Evolutionary conservation across 2,113 vertebrate genomes (phyloP), one percentile per base, ranked within the genome.

Genomic region (Anguilla rostrata): DNA sequence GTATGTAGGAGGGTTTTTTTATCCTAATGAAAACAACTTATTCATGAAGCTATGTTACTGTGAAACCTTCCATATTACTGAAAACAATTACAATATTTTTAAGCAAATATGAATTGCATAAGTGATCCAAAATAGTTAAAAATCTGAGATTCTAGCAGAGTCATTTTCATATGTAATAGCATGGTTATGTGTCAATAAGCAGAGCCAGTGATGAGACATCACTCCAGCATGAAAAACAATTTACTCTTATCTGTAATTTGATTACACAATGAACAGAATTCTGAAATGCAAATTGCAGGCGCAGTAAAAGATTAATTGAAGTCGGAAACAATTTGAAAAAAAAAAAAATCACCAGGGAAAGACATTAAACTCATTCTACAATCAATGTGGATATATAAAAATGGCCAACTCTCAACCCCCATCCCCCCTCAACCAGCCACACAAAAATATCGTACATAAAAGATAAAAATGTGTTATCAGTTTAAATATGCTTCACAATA

Each of bases 301-400:
- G 89, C 89, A 89, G 86, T 86, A 84, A 87, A 86, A 83, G 57
- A 87, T 79, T 87, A 90, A 90, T 84, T 39, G 83, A 86, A 89
- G 89, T 85, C 84, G 84, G 75, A 88, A 87, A 91, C 86, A 85
- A 88, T 78, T 71, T 90, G 79, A 40, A 16, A 80, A 53, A 46
- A 46, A n/a, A n/a, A 46, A 46, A 15, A 34, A 29, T 88, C 63
- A 81, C 78, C 88, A 49, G 88, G 90, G 85, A 89, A 89, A 75
- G 86, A 78, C 86, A 82, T 63, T 89, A 89, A 89, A 88, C 83
- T 84, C 86, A 43, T 75, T 84, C 34, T 81, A 8, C 86, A 87
- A 90, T 89, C 89, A 85, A 91, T 89, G 87, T 87, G 66, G 85
- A 43, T 86, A 87, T 88, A 92, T 91, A 89, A 91, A 90, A 78